Conservation (phyloP, 1,140 invertebrate genomes). For the Lanistes nyassanus region DNA sequence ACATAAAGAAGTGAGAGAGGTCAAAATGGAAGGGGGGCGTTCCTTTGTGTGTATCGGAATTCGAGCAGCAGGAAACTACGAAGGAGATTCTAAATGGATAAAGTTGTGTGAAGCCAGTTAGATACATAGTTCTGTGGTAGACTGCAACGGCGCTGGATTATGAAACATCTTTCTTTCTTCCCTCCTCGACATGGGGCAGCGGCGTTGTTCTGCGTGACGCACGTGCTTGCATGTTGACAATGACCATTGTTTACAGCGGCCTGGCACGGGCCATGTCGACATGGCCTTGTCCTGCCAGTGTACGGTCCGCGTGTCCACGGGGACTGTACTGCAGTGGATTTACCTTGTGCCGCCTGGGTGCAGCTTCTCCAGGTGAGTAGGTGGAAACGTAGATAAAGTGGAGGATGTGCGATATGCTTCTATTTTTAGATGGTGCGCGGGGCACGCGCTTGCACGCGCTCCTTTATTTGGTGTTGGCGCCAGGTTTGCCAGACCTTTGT, state of each 20-base stretch:
- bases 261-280: neutral
- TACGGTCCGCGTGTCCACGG: neutral
- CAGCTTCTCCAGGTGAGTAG: neutral
- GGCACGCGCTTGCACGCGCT: slow-evolving; percentile 20
- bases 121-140: neutral
- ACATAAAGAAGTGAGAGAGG: too few relatives aligned
- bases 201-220: neutral
- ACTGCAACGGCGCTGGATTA: neutral
- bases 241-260: slow-evolving; percentile 24
- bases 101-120: neutral
- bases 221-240: slow-evolving; percentile 28
- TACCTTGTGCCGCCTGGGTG: neutral
- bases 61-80: neutral
- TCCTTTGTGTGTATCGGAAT: slow-evolving; percentile 21
- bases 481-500: slow-evolving; percentile 18
- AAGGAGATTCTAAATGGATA: neutral
- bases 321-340: neutral
- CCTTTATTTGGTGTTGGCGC: slow-evolving; percentile 21
- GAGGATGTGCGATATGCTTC: slow-evolving; percentile 11
- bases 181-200: neutral
- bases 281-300: neutral
- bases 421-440: slow-evolving; percentile 13
- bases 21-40: slow-evolving; percentile 5
- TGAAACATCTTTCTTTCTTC: neutral
- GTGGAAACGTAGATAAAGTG: neutral